Base-by-base conservation (phyloP, 37 sponge, comb jelly and placozoan species). In the Trichoplax adhaerens region DNA sequence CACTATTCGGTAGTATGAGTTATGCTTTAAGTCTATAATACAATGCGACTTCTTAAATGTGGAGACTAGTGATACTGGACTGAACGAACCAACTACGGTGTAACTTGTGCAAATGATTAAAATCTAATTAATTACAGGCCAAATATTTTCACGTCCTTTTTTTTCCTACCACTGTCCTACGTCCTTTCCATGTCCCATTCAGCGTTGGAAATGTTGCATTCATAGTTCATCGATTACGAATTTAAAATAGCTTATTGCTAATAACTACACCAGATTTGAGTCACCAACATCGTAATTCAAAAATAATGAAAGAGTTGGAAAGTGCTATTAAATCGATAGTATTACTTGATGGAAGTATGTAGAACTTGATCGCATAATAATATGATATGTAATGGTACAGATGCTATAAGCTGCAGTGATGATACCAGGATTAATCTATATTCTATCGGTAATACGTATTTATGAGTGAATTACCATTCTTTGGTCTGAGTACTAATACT, bases 111-210 rank as follows among this genome's bases (percentile, higher is more conserved):
- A 29, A 29, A 29, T 29, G 29, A 29, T 29, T 29, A 29, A 29
- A 29, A 29, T 29, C 29, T 29, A 29, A 29, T 29, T 29, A 53
- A 5, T 67, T 85, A 51, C 73, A 2, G 2, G 50, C 7, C 12
- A 61, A 72, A 29, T 65, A 57, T 2, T 85, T 71, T 70, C 80
- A 84, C 73, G 64, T 84, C 4, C 80, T 88, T 88, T 1, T 88
- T 88, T 64, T 84, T 77, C 70, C 77, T 88, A 29, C 72, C 84
- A 0, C 77, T 88, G 50, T 88, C 89, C 54, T 88, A 81, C 29
- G 29, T 29, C 29, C 77, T 58, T 88, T 1, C 89, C 89, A 1
- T 61, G 60, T 52, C 68, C 89, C 4, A 3, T 0, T 1, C 89
- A 88, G 71, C 64, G 89, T 57, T 62, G 81, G 62, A 8, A 71